These are phyloP conservation scores for Leucosticte australis DNA, from an alignment of 2,113 vertebrate species.

Conservation along the genomic window DNA sequence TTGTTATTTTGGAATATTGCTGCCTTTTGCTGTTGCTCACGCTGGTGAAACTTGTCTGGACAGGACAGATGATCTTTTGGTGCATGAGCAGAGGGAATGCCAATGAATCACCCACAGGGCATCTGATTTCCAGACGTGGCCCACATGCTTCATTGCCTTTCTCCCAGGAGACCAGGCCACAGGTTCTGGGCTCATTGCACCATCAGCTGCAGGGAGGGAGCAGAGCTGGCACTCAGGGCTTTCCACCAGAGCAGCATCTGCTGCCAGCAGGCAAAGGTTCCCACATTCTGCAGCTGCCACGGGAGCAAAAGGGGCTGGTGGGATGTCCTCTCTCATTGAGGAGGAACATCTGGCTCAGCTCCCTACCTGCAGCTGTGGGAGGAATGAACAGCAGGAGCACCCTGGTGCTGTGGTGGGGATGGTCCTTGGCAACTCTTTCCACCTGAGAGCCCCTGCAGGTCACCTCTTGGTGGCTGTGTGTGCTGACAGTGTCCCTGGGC, in stretches of 20 bases:
- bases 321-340: not conserved
- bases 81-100: constrained; percentile 32
- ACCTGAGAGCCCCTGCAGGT: not conserved
- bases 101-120: constrained; percentile 25
- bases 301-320: not conserved
- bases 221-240: not conserved
- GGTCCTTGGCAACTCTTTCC: not conserved
- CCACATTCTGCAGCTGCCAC: not conserved
- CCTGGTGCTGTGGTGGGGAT: not conserved
- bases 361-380: not conserved
- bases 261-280: not conserved
- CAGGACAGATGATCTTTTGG: not conserved
- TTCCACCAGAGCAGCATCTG: not conserved
- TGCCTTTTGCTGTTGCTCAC: not conserved
- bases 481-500: not conserved
- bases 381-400: not conserved
- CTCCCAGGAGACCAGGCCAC: not conserved
- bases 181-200: not conserved
- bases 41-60: not conserved
- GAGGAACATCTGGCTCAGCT: not conserved
- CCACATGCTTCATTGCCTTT: not conserved
- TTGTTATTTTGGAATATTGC: not conserved
- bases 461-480: not conserved
- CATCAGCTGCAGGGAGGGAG: fast-evolving
- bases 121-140: not conserved